Evolutionary conservation across 23 tunicate genomes (phyloP), one percentile per base, ranked within the genome.

Genomic region (Clavelina lepadiformis): DNA sequence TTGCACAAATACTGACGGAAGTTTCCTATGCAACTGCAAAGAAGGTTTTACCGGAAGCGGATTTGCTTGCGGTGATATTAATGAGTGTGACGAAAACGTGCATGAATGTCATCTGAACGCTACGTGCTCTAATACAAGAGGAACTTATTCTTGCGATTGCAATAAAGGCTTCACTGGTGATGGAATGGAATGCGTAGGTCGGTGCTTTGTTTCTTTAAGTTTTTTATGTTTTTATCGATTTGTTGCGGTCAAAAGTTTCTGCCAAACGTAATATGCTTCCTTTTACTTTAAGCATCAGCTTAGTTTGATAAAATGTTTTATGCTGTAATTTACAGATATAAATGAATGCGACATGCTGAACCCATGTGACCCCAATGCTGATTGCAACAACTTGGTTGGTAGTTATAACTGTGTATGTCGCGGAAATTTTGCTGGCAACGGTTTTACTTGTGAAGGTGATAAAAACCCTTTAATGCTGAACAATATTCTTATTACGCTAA

Each of bases 1-100:
- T 11, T 71, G 77, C 54, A 71, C 5, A n/a, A 71, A 71, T 52
- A 71, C 38, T 24, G 30, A 26, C 4, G 77, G 77, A 1, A 31
- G 69, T 22, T 57, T 3, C 32, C 56, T 28, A 33, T 71, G 77
- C 29, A 19, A 23, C 36, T 71, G 77, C 46, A 71, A 59, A 29
- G 27, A 25, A 32, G 77, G 77, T 2, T 71, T 58, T 38, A 26
- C 49, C 45, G 72, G 72, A 46, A 45, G 45, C 19, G 72, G 72
- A 8, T 2, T 28, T 2, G 45, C 2, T 31, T 66, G 72, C 30
- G 35, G 20, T 4, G 72, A 66, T 46, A 28, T 66, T 2, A 25
- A 66, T 47, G 72, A 66, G 33, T 66, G 72, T 25, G 25, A 29
- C 22, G 11, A 6, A 5, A 27, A 27, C 11, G 5, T 6, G 13